A percentile compares a stretch with the other conserved stretches of the same genome.
These are phyloP conservation scores for Clarias magur DNA, from an alignment of 2,113 vertebrate genomes.

Conservation along the genomic window DNA sequence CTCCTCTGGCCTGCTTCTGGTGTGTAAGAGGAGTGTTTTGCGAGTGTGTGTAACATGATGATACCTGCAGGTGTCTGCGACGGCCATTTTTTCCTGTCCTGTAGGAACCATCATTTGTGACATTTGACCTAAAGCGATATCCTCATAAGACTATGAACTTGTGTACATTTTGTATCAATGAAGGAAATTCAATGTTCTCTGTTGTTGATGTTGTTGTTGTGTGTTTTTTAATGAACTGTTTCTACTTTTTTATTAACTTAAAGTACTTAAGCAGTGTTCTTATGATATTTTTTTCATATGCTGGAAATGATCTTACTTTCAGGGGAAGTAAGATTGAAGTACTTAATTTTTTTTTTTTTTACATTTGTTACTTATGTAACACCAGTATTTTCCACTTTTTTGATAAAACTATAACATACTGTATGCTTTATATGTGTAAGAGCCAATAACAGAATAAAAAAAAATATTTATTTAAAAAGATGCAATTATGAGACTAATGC, in stretches of 20 bases:
- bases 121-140: constrained; percentile 21
- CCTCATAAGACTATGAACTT: constrained; percentile 69
- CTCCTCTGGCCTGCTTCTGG: background rate
- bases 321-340: constrained; percentile 94
- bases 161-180: constrained; percentile 75
- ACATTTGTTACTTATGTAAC: constrained; percentile 99
- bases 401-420: constrained; percentile 99
- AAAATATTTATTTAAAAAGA: constrained; percentile 96
- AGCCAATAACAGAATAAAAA: constrained; percentile 98
- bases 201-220: constrained; percentile 49
- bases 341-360: constrained; percentile 82
- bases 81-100: background rate
- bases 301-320: constrained; percentile 97
- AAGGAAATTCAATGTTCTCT: constrained; percentile 71
- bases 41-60: background rate
- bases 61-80: constrained; percentile 14
- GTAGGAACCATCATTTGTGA: constrained; percentile 29
- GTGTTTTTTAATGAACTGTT: constrained; percentile 77
- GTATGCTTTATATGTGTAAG: constrained; percentile 99
- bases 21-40: background rate
- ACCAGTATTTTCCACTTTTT: constrained; percentile 96
- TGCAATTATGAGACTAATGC: constrained; percentile 43
- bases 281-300: constrained; percentile 96
- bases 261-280: constrained; percentile 93
- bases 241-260: constrained; percentile 86